These are phyloP conservation scores for Hirtodrosophila confusa DNA, from an alignment of 2,888 invertebrate species.

Conservation along the genomic window DNA sequence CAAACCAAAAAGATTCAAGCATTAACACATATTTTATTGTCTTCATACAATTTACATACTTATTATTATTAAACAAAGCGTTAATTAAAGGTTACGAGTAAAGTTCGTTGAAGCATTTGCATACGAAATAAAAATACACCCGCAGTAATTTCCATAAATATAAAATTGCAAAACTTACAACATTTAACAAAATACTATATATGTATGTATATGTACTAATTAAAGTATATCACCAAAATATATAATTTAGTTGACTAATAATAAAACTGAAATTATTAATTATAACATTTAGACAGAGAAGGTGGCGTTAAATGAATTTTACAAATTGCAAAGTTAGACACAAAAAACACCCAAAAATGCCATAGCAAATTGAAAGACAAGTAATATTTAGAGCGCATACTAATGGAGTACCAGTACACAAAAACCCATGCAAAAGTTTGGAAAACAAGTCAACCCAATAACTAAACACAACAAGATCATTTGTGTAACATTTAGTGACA, in stretches of 20 bases:
- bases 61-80: conserved; percentile 49
- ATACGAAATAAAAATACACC: conserved; percentile 39
- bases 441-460: conserved; percentile 21
- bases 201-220: conserved; percentile 71
- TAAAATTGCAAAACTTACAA: conserved; percentile 49
- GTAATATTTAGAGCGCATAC: conserved; percentile 39
- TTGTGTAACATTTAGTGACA: conserved; percentile 65
- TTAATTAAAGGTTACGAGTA: conserved; percentile 47
- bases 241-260: conserved; percentile 75
- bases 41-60: conserved; percentile 58
- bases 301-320: conserved; percentile 17
- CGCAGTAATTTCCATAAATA: conserved; percentile 52
- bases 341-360: conserved; percentile 12
- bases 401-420: conserved; percentile 36
- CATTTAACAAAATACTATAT: conserved; percentile 38
- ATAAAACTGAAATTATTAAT: conserved; percentile 47
- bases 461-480: conserved; percentile 38
- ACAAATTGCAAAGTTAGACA: conserved; percentile 3
- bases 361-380: conserved; percentile 37
- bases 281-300: conserved; percentile 36
- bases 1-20: conserved; percentile 41
- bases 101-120: conserved; percentile 65
- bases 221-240: conserved; percentile 69
- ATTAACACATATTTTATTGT: conserved; percentile 67
- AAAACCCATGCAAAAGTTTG: conserved; percentile 26